Conservation (phyloP, 2,888 invertebrate genomes). For the Conchocele bisecta region DNA sequence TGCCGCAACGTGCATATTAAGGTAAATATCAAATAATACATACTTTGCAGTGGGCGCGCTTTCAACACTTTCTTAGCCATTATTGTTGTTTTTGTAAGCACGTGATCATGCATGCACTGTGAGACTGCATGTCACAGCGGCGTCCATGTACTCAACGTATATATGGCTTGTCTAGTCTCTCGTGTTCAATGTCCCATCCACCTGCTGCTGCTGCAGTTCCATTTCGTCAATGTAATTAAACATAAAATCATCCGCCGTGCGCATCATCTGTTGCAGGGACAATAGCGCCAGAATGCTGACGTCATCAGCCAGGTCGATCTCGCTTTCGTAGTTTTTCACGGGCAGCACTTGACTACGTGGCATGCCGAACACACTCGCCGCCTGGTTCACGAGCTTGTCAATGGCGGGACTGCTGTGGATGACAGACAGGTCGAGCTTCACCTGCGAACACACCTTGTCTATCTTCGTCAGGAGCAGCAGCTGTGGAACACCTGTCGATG, state of each 20-base stretch:
- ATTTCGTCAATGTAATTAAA: slow-evolving; percentile 39
- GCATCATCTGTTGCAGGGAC: slow-evolving; percentile 48
- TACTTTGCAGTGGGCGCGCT: too few species aligned
- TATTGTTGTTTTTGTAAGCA: too few species aligned
- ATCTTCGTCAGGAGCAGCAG: slow-evolving; percentile 64
- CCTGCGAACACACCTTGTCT: slow-evolving; percentile 56
- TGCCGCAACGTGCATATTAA: too few species aligned
- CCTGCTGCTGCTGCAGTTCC: too few species aligned
- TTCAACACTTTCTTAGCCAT: too few species aligned
- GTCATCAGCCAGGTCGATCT: slow-evolving; percentile 42
- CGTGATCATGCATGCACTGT: too few species aligned
- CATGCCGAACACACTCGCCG: slow-evolving; percentile 50
- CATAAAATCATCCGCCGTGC: slow-evolving; percentile 55
- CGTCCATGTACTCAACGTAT: too few species aligned
- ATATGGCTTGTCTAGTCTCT: too few species aligned
- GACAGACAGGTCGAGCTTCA: slow-evolving; percentile 35
- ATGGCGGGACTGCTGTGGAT: slow-evolving; percentile 45
- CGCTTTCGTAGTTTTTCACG: slow-evolving; percentile 61
- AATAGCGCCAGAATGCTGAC: slow-evolving; percentile 49
- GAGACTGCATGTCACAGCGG: too few species aligned
- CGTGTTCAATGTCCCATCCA: too few species aligned
- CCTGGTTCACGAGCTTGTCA: slow-evolving; percentile 49
- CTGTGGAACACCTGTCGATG: slow-evolving; percentile 63
- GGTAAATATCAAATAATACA: too few species aligned
- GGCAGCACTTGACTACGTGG: slow-evolving; percentile 55